A percentile compares a stretch with the other conserved stretches of the same genome.
phyloP scores from a whole-genome alignment of 2,113 vertebrate genomes.

The Steatornis caripensis region DNA sequence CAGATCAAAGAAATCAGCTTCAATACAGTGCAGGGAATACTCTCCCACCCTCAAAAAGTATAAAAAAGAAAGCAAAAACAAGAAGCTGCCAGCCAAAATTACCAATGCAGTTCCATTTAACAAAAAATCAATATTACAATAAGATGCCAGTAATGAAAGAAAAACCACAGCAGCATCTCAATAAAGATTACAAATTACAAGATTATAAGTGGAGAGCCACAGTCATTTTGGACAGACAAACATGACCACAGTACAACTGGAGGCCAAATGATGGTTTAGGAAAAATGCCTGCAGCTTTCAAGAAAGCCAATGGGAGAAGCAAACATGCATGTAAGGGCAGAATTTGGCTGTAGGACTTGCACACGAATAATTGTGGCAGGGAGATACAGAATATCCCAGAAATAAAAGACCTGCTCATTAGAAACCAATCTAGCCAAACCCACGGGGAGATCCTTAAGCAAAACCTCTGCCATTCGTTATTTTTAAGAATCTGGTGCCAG shows the following conservation, averaged over 20 bases:
- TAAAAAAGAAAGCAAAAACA: conserved; percentile 10
- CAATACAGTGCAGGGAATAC: not conserved
- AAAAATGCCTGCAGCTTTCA: conserved; percentile 26
- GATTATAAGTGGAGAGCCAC: conserved; percentile 59
- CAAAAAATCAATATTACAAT: conserved; percentile 65
- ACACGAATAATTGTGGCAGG: not conserved
- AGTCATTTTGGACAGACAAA: conserved; percentile 48
- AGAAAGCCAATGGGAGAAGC: conserved; percentile 40
- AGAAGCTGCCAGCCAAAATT: conserved; percentile 56
- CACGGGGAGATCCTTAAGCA: not conserved
- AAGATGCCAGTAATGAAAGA: conserved; percentile 59
- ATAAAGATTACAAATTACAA: conserved; percentile 61
- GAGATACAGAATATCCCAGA: not conserved
- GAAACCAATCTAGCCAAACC: conserved; percentile 20
- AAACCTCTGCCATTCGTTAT: not conserved
- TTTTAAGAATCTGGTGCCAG: not conserved
- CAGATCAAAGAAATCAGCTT: conserved; percentile 27
- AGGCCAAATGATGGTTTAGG: conserved; percentile 34
- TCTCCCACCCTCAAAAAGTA: not conserved
- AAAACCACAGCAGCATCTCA: conserved; percentile 46
- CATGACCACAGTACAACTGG: conserved; percentile 39
- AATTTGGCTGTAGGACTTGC: conserved; percentile 2
- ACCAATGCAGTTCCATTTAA: conserved; percentile 51
- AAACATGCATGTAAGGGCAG: not conserved
- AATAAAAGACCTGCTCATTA: conserved; percentile 37